These are phyloP conservation scores for Drosophila subquinaria DNA, from an alignment of 2,888 invertebrate genomes.

Conservation along the genomic window DNA sequence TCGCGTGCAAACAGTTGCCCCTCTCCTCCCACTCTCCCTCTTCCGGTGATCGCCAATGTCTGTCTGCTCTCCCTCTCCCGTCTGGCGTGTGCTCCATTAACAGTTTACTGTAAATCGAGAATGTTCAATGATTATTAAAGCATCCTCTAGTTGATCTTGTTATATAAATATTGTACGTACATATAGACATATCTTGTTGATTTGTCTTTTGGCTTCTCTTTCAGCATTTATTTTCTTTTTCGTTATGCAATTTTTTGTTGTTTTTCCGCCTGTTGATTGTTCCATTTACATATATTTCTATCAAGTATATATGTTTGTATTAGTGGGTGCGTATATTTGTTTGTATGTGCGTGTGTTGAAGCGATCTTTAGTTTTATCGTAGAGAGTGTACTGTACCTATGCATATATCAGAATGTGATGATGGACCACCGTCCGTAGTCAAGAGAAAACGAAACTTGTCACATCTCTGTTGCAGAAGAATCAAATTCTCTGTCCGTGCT, in stretches of 20 bases:
- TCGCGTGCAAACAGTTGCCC: slow-evolving; percentile 63
- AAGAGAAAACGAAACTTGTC: slow-evolving; percentile 3
- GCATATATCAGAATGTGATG: too few species aligned
- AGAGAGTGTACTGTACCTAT: slow-evolving; percentile 4
- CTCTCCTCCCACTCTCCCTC: background rate
- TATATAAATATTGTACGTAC: slow-evolving; percentile 12
- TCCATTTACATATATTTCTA: slow-evolving; percentile 1
- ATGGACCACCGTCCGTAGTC: too few species aligned
- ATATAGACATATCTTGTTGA: slow-evolving; percentile 23
- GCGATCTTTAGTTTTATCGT: background rate
- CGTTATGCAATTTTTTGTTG: slow-evolving; percentile 7
- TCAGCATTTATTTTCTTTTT: slow-evolving; percentile 1
- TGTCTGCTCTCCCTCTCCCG: slow-evolving; percentile 3
- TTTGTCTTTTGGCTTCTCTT: slow-evolving; percentile 25
- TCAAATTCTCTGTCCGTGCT: background rate
- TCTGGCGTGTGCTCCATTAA: slow-evolving; percentile 6
- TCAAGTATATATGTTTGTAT: background rate
- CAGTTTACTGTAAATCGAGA: slow-evolving; percentile 10
- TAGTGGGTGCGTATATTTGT: background rate
- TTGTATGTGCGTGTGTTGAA: background rate
- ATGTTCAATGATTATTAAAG: slow-evolving; percentile 9
- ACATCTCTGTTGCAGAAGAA: background rate
- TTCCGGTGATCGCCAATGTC: background rate
- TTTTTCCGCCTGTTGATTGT: background rate
- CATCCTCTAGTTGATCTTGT: slow-evolving; percentile 53